phyloP scores from a whole-genome alignment of 2,888 invertebrate species.

The Seira sanloemensis region DNA sequence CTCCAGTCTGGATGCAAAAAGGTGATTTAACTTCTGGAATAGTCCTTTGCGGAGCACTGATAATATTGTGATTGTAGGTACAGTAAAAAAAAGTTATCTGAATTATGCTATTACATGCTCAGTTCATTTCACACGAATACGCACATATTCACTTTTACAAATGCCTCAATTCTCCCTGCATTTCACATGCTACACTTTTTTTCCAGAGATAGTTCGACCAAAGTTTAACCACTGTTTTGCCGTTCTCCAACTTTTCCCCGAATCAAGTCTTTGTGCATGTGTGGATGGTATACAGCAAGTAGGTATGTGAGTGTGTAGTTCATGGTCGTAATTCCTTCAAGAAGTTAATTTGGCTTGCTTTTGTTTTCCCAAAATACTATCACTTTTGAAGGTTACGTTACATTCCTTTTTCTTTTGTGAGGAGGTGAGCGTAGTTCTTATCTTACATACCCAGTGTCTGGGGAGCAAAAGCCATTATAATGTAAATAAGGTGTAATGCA shows the following conservation, averaged over 20 bases:
- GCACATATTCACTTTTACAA: neutral
- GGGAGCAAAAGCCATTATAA: no score
- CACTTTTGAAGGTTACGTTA: slow-evolving; percentile 25
- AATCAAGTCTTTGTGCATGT: no score
- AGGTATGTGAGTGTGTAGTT: no score
- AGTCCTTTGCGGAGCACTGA: no score
- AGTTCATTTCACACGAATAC: neutral
- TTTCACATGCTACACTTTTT: neutral
- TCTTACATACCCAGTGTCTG: neutral
- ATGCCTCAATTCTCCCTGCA: neutral
- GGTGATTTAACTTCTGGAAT: no score
- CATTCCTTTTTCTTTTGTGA: slow-evolving; percentile 27
- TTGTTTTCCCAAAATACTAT: neutral
- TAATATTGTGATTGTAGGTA: no score
- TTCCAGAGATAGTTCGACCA: no score
- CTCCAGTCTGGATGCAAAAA: neutral
- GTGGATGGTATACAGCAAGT: no score
- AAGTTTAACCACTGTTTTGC: no score
- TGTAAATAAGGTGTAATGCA: neutral
- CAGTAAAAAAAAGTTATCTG: no score
- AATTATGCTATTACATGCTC: neutral
- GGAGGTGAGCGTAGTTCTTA: neutral
- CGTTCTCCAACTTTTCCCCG: no score
- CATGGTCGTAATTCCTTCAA: slow-evolving; percentile 35
- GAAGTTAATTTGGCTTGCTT: slow-evolving; percentile 48